Base-by-base conservation (phyloP, 2,888 invertebrate species). In the Bombyx huttoni region DNA sequence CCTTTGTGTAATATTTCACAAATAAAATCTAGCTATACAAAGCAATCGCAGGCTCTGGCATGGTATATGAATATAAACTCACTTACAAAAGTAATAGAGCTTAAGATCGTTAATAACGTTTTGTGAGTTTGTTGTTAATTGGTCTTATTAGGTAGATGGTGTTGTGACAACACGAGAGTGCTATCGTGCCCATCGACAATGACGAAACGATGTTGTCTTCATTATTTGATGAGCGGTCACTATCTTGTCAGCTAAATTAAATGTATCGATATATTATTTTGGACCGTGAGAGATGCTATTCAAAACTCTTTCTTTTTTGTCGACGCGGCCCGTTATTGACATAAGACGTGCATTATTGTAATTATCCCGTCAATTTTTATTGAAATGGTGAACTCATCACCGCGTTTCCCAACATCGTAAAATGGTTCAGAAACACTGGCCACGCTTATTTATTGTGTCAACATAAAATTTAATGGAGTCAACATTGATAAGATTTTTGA, bases 171-270 rank as follows among this genome's bases (percentile, higher is more conserved):
- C 78, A 72, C 70, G 73, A 82, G 82, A 87, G 87, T 86, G 87
- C 78, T 88, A 88, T 88, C 88, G 86, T 87, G 86, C 70, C 73
- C 83, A 88, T 87, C 88, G 83, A 88, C 88, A 88, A 86, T 87
- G 88, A 88, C 87, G 88, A 88, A 88, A 88, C 88, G 87, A 83
- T 80, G 84, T 82, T 87, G 87, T 87, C 87, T 87, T 88, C 84
- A 87, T 87, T 86, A 86, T 85, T 83, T 86, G 87, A 87, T 83
- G 86, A 86, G 82, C 86, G 83, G 77, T 85, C 86, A 84, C 83
- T 86, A 83, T 83, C 84, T 83, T 87, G 88, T 87, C 88, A 86
- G 87, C 79, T 85, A 85, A 82, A 84, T 87, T 84, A 87, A 86
- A 88, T 85, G 85, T 85, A 86, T 86, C 86, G 87, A 87, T 87